Evolutionary conservation across 1,140 invertebrate genomes (phyloP), one percentile per base, ranked within the genome.

Genomic region (Helicoverpa zea): DNA sequence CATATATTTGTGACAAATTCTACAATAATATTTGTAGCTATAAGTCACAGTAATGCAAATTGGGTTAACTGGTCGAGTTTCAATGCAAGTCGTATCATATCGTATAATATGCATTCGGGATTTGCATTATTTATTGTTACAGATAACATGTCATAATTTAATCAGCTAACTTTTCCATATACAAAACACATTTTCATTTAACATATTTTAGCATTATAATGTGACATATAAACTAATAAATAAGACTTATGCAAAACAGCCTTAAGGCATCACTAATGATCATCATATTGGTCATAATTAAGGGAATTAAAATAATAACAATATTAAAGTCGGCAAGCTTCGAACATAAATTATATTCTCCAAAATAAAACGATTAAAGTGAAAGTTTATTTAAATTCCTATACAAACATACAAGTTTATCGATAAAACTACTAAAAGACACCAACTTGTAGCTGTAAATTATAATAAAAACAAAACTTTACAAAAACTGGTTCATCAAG

Each of bases 351-450:
- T 43, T 43, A 14, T n/a, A 43, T 43, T 35, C 14, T 3, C 23
- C 12, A 9, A 29, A 35, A 63, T 35, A 47, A 64, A 13, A 11
- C 35, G n/a, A 16, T 16, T 43, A n/a, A 16, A 64, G 63, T 47
- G 63, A 64, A 64, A 64, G 63, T 64, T 64, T 43, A 64, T 43
- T 43, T 14, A 64, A 64, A 64, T 64, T 43, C 35, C 10, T 43
- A 7, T 1, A 35, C 59, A 61, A 11, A 43, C 58, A 59, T 59
- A 10, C 23, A 61, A 30, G 11, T 18, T 61, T 30, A 61, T 13
- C 10, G 23, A 12, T 18, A 14, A 29, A 29, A 30, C 3, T 29
- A 63, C 14, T 47, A 47, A 64, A 64, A 14, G 35, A 47, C n/a
- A 64, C 2, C 1, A 43, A 43, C 35, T 9, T 43, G 35, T 43